Conservation (phyloP, 2,113 vertebrate species). For the Dissostichus mawsoni region DNA sequence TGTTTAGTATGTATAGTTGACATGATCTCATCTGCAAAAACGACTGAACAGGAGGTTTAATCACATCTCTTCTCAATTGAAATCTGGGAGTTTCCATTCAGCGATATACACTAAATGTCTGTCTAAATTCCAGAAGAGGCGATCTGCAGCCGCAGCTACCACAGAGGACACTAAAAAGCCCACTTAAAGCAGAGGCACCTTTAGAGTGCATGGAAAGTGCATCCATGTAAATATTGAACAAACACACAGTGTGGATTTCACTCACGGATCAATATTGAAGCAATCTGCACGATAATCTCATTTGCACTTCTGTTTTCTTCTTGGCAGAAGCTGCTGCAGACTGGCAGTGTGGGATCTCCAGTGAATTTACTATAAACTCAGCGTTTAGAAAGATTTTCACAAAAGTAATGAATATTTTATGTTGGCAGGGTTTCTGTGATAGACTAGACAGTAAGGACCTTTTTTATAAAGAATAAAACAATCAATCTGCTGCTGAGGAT, state of each 20-base stretch:
- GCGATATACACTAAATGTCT: background rate
- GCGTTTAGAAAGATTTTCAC: background rate
- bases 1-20: background rate
- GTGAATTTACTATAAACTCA: slow-evolving; percentile 26
- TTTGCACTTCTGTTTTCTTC: slow-evolving; percentile 64
- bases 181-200: slow-evolving; percentile 60
- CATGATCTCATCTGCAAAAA: background rate
- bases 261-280: slow-evolving; percentile 67
- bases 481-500: background rate
- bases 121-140: slow-evolving; percentile 47
- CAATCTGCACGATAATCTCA: slow-evolving; percentile 68
- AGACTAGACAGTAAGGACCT: background rate
- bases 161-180: slow-evolving; percentile 51
- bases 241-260: slow-evolving; percentile 67
- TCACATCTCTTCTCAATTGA: background rate
- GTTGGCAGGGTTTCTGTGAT: background rate
- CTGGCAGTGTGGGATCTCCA: background rate
- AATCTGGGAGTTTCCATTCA: slow-evolving; percentile 8
- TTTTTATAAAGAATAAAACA: background rate
- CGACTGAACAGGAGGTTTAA: background rate
- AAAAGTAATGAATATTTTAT: slow-evolving; percentile 28
- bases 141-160: slow-evolving; percentile 32
- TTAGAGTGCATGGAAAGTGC: slow-evolving; percentile 69
- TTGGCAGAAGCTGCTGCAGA: slow-evolving; percentile 30
- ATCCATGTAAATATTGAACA: slow-evolving; percentile 72